These are phyloP conservation scores for Alexandromys fortis DNA, from an alignment of 2,113 vertebrate genomes.

Conservation along the genomic window DNA sequence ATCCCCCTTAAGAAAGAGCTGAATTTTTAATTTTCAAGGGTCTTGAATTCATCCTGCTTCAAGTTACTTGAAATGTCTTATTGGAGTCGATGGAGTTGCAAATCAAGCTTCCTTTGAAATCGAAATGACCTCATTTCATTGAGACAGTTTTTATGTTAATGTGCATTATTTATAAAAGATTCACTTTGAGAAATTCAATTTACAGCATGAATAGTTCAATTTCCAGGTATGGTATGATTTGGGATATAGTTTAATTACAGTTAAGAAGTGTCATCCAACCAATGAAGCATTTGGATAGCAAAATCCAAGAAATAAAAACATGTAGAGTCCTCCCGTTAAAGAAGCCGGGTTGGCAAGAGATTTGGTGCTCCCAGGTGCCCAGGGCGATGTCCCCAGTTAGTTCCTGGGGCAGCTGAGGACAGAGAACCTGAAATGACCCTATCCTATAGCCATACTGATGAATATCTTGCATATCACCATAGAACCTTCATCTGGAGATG, in stretches of 20 bases:
- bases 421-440: too few relatives aligned
- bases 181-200: conserved; percentile 86
- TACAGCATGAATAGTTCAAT: conserved; percentile 87
- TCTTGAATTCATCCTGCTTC: conserved; percentile 35
- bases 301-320: conserved; percentile 80
- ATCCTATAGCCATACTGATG: too few relatives aligned
- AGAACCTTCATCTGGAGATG: too few relatives aligned
- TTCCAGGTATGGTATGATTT: conserved; percentile 84
- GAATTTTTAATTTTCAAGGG: conserved; percentile 45
- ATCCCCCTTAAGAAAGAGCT: conserved; percentile 30
- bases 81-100: conserved; percentile 68
- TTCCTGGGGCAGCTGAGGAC: too few relatives aligned
- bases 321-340: conserved; percentile 72
- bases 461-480: too few relatives aligned
- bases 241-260: conserved; percentile 84
- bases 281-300: conserved; percentile 79
- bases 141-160: conserved; percentile 82
- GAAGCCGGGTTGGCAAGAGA: too few relatives aligned
- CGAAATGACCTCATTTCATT: conserved; percentile 76
- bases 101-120: conserved; percentile 79
- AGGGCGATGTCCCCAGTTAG: too few relatives aligned
- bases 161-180: conserved; percentile 83
- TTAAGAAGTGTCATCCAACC: conserved; percentile 81
- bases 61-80: conserved; percentile 65
- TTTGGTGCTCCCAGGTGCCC: too few relatives aligned